Conservation (phyloP, 2,797 vertebrate species). For the Trachurus trachurus region DNA sequence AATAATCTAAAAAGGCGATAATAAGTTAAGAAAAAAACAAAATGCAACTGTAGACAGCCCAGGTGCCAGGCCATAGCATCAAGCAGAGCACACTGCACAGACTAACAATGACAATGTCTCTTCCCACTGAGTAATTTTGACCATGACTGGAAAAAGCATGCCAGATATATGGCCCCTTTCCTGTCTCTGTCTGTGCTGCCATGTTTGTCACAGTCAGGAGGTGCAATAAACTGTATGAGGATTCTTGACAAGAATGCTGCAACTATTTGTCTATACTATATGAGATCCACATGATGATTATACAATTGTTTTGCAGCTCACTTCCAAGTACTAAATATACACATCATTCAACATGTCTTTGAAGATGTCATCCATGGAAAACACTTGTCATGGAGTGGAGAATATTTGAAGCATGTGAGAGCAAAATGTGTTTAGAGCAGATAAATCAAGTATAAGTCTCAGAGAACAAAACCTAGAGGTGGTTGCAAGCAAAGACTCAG, state of each 20-base stretch:
- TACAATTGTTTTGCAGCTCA: background rate
- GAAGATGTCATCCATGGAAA: background rate
- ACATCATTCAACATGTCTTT: background rate
- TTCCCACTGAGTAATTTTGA: conserved; percentile 18
- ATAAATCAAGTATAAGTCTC: background rate
- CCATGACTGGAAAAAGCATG: conserved; percentile 9
- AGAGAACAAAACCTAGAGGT: background rate
- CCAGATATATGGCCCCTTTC: conserved; percentile 17
- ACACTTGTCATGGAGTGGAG: background rate
- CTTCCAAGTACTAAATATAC: background rate
- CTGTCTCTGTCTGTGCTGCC: conserved; percentile 26
- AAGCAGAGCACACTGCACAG: conserved; percentile 2
- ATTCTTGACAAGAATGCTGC: background rate
- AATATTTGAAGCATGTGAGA: background rate
- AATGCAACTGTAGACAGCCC: background rate
- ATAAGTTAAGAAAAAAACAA: background rate
- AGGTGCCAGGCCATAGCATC: conserved; percentile 5
- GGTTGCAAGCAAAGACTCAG: background rate
- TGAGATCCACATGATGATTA: conserved; percentile 3
- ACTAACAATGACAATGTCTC: conserved; percentile 18
- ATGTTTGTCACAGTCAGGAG: conserved; percentile 17
- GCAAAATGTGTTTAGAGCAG: background rate
- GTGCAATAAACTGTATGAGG: background rate
- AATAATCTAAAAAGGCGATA: background rate
- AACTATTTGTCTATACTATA: background rate